Evolutionary conservation across 2,797 vertebrate species (phyloP), one percentile per base, ranked within the genome.

Genomic region (Parauchenoglanis punctatus): DNA sequence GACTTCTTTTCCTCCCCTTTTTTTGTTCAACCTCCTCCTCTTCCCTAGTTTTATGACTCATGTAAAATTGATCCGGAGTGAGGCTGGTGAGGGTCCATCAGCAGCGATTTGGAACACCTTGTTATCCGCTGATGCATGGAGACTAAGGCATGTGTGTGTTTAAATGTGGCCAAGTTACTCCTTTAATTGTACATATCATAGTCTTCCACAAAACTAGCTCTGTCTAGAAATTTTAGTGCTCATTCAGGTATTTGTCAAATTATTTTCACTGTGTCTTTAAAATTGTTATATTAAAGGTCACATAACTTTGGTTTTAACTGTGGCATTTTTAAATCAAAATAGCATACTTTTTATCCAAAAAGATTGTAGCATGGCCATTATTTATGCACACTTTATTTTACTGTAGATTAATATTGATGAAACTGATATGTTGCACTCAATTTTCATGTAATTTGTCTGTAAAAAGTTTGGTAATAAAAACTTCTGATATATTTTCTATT

Each of bases 71-170:
- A 92, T 94, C 94, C 82, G 65, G 92, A 92, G 83, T 86, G 86
- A 86, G 87, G 88, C 88, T 88, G 52, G 92, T 89, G 91, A 92
- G 89, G 72, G 85, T 82, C 92, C 93, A 94, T 95, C 94, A 94
- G 89, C 94, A 93, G 93, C 93, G 68, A 92, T 94, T 93, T 93
- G 93, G 92, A 93, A 94, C 94, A 94, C 94, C 95, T 96, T 86
- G 94, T 96, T 96, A 95, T 93, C 94, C 92, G 68, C 85, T 86
- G 87, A 91, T 90, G 86, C 68, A 82, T 40, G 31, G 78, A 83
- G 86, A 86, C 65, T 63, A 54, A 80, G 75, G 80, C 35, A 78
- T 85, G 85, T 61, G 75, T 44, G n/a, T 81, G 35, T 46, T 87
- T 81, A 58, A 65, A 90, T 75, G 70, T 67, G 35, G 61, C 8